Conservation (phyloP, 2,888 invertebrate genomes). For the Cosmopolites sordidus region DNA sequence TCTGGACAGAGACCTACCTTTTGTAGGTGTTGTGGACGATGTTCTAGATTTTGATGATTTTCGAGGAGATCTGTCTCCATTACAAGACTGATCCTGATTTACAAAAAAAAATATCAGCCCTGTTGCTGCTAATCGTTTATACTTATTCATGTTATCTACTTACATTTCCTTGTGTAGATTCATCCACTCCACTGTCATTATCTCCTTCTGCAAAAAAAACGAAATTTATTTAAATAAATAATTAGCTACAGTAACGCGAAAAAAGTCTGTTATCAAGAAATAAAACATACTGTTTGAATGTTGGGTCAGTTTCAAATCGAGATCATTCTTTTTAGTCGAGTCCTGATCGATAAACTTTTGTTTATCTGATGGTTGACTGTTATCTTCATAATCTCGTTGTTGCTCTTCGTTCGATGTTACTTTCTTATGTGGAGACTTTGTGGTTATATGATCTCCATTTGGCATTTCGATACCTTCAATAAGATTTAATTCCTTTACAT, state of each 20-base stretch:
- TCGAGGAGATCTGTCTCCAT: constrained; percentile 68
- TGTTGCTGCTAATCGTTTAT: background rate
- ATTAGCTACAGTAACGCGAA: too few species aligned
- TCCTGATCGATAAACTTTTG: background rate
- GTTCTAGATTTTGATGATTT: constrained; percentile 59
- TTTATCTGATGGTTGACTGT: background rate
- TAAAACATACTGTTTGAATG: constrained; percentile 20
- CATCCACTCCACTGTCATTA: constrained; percentile 79
- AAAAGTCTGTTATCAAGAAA: background rate
- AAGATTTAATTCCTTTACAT: background rate
- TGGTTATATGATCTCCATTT: constrained; percentile 25
- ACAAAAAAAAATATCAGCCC: background rate
- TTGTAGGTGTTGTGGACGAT: constrained; percentile 43
- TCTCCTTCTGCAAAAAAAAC: constrained; percentile 64
- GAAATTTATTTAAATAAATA: too few species aligned
- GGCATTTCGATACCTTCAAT: constrained; percentile 35
- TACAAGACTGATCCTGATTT: constrained; percentile 48
- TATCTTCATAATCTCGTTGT: background rate
- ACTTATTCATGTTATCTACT: constrained; percentile 40
- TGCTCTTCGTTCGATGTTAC: background rate
- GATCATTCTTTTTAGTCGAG: constrained; percentile 12
- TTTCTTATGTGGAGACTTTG: constrained; percentile 36
- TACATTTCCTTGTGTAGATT: constrained; percentile 76
- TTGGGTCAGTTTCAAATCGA: constrained; percentile 18
- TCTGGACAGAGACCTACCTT: constrained; percentile 47